Evolutionary conservation across 2,888 invertebrate species (phyloP).

Genomic region (Lumbricus terrestris): DNA sequence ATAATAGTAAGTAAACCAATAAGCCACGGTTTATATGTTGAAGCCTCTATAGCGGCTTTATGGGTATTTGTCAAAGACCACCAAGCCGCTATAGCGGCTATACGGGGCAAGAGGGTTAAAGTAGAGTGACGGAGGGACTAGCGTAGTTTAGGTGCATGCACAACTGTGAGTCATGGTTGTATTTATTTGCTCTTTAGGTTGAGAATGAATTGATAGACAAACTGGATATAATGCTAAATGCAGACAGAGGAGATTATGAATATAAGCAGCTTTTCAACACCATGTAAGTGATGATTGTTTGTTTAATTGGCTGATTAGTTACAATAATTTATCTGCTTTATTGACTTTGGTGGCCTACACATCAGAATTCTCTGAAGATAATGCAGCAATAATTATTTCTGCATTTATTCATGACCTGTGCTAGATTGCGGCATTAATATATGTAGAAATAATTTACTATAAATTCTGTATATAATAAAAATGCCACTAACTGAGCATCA

Average conservation of each 20-base stretch:
- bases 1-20: too few relatives aligned
- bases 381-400: too few relatives aligned
- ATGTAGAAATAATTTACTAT: too few relatives aligned
- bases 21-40: too few relatives aligned
- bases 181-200: conserved; percentile 62
- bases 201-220: conserved; percentile 92
- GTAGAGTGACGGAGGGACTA: neutral
- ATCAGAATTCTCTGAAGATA: neutral
- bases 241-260: conserved; percentile 90
- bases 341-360: neutral
- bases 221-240: conserved; percentile 84
- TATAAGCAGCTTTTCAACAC: conserved; percentile 89
- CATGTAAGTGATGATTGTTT: conserved; percentile 73
- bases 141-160: neutral
- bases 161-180: neutral
- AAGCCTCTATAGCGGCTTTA: too few relatives aligned
- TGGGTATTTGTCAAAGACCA: too few relatives aligned
- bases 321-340: neutral
- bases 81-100: too few relatives aligned
- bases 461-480: too few relatives aligned
- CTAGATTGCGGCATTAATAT: too few relatives aligned
- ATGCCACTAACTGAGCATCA: too few relatives aligned
- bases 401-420: too few relatives aligned
- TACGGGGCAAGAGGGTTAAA: too few relatives aligned
- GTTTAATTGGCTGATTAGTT: neutral